Percentiles rank a stretch among this genome's conserved stretches.
These are phyloP conservation scores for Lipotes vexillifer DNA, from an alignment of 2,113 vertebrate genomes.

Conservation along the genomic window DNA sequence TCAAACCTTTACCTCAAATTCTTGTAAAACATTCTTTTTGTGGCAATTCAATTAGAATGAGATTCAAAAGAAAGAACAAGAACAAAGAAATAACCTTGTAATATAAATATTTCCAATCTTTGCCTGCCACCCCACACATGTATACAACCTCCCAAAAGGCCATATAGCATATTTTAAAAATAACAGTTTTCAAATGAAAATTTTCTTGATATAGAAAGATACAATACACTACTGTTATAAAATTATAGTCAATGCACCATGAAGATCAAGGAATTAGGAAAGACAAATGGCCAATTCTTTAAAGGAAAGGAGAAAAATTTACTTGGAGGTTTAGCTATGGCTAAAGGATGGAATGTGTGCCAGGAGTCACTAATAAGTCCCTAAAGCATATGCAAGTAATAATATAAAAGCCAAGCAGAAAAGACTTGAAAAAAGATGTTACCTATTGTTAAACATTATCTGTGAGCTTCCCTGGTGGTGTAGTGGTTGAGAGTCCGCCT, in stretches of 20 bases:
- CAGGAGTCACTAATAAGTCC: constrained; percentile 19
- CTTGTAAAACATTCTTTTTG: background rate
- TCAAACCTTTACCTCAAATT: background rate
- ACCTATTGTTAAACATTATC: background rate
- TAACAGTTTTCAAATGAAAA: constrained; percentile 44
- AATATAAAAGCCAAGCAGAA: background rate
- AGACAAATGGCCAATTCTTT: constrained; percentile 16
- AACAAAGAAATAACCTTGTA: constrained; percentile 27
- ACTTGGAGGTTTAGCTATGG: background rate
- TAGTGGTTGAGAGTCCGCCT: too few relatives aligned
- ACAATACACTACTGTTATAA: background rate
- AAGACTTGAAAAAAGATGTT: background rate
- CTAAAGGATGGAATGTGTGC: constrained; percentile 19
- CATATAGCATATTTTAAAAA: background rate
- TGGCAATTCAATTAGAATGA: constrained; percentile 42
- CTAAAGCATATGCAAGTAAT: background rate
- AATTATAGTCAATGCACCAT: constrained; percentile 37
- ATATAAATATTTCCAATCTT: constrained; percentile 4
- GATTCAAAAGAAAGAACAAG: constrained; percentile 31
- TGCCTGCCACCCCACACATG: background rate
- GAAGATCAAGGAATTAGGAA: constrained; percentile 3
- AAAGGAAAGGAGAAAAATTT: constrained; percentile 30
- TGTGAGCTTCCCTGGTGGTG: background rate
- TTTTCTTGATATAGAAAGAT: background rate
- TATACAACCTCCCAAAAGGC: background rate